Conservation (phyloP, 2,888 invertebrate species). For the Congeria kusceri region DNA sequence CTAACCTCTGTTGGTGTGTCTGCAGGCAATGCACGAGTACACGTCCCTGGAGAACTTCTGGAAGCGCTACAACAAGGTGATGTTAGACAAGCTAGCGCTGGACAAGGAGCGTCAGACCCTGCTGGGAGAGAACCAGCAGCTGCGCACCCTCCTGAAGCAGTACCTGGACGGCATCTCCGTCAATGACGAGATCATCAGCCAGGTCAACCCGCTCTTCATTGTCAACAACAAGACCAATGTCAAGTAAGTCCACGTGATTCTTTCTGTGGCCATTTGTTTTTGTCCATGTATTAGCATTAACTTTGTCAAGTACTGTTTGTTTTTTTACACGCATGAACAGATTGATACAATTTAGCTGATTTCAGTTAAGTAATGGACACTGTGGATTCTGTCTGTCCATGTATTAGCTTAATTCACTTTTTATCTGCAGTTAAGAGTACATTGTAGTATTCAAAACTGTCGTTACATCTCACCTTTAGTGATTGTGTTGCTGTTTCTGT, state of each 20-base stretch:
- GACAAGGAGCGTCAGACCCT: conserved; percentile 85
- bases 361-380: no score
- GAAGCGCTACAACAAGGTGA: conserved; percentile 88
- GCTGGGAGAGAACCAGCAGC: conserved; percentile 88
- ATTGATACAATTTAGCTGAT: no score
- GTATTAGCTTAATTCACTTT: no score
- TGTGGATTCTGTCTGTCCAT: no score
- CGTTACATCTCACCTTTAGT: no score
- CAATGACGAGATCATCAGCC: conserved; percentile 85
- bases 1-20: neutral
- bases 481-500: no score
- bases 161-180: conserved; percentile 86
- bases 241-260: conserved; percentile 77
- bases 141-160: conserved; percentile 85
- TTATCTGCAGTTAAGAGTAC: no score
- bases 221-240: conserved; percentile 85
- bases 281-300: no score
- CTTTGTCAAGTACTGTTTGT: no score
- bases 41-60: conserved; percentile 89
- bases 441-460: no score
- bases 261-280: neutral
- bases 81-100: conserved; percentile 87
- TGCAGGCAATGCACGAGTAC: conserved; percentile 84
- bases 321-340: no score
- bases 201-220: conserved; percentile 85